These are phyloP conservation scores for Reticulitermes lucifugus DNA, from an alignment of 2,888 invertebrate genomes.

Conservation along the genomic window DNA sequence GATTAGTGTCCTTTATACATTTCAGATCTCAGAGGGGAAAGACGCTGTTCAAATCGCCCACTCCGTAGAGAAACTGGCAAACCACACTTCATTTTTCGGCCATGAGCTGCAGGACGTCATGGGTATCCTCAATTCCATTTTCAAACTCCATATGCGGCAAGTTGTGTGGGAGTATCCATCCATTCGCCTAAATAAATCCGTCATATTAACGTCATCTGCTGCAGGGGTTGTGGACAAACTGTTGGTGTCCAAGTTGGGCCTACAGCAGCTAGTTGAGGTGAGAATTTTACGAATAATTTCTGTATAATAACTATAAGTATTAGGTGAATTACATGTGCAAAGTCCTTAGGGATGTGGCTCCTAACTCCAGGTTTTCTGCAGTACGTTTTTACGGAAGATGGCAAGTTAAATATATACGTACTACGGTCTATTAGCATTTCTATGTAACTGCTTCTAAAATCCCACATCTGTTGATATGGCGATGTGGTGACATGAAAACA, in stretches of 20 bases:
- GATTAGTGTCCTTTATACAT: too few relatives aligned
- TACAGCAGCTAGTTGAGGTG: not conserved
- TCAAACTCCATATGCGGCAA: not conserved
- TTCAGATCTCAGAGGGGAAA: not conserved
- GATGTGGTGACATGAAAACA: too few relatives aligned
- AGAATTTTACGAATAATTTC: not conserved
- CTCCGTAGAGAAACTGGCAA: not conserved
- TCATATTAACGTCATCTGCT: not conserved
- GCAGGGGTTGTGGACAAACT: not conserved
- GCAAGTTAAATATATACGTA: too few relatives aligned
- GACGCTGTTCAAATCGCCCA: not conserved
- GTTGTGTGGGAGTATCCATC: not conserved
- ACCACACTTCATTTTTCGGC: constrained; percentile 3
- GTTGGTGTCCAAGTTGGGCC: not conserved
- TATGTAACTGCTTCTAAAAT: too few relatives aligned
- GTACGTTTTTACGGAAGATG: too few relatives aligned
- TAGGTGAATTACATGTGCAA: too few relatives aligned
- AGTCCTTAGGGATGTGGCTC: too few relatives aligned
- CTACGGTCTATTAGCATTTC: too few relatives aligned
- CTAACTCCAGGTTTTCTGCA: too few relatives aligned
- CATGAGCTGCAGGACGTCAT: not conserved
- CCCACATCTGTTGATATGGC: too few relatives aligned
- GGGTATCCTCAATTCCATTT: not conserved
- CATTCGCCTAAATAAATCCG: not conserved
- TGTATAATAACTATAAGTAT: too few relatives aligned